Evolutionary conservation across 2,888 invertebrate genomes (phyloP).

Genomic region (Rapana venosa): DNA sequence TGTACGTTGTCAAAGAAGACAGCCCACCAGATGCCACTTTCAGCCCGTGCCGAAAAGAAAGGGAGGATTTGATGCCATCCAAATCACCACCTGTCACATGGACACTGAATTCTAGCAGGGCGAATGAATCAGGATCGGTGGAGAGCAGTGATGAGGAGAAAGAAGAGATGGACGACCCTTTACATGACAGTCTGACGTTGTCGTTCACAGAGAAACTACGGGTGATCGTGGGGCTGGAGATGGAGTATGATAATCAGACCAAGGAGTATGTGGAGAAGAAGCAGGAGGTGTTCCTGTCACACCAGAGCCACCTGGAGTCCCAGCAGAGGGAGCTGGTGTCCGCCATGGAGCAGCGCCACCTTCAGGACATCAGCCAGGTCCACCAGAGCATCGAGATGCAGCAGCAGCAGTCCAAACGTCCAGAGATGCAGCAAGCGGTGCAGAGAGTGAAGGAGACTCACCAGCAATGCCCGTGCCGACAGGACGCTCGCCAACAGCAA

Average conservation of each 20-base stretch:
- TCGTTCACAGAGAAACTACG: constrained; percentile 18
- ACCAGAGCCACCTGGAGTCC: constrained; percentile 23
- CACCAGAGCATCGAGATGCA: constrained; percentile 1
- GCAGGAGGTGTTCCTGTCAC: constrained; percentile 28
- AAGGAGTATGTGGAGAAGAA: constrained; percentile 39
- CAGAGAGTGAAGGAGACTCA: constrained; percentile 46
- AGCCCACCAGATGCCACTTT: no score
- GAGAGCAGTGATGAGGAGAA: neutral
- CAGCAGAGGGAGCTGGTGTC: neutral
- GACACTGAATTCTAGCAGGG: no score
- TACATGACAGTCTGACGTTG: neutral
- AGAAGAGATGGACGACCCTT: neutral
- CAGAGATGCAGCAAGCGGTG: constrained; percentile 33
- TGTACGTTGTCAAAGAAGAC: no score
- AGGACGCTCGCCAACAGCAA: constrained; percentile 40
- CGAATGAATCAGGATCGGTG: no score
- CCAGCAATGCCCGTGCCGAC: constrained; percentile 33
- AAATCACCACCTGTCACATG: no score
- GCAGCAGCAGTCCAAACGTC: constrained; percentile 3
- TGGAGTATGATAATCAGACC: constrained; percentile 51
- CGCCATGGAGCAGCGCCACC: constrained; percentile 3
- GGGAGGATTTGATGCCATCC: no score
- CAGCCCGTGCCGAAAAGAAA: no score
- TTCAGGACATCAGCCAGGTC: neutral
- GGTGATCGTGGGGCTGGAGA: constrained; percentile 41